These are phyloP conservation scores for Sander lucioperca DNA, from an alignment of 2,113 vertebrate genomes.

Conservation along the genomic window DNA sequence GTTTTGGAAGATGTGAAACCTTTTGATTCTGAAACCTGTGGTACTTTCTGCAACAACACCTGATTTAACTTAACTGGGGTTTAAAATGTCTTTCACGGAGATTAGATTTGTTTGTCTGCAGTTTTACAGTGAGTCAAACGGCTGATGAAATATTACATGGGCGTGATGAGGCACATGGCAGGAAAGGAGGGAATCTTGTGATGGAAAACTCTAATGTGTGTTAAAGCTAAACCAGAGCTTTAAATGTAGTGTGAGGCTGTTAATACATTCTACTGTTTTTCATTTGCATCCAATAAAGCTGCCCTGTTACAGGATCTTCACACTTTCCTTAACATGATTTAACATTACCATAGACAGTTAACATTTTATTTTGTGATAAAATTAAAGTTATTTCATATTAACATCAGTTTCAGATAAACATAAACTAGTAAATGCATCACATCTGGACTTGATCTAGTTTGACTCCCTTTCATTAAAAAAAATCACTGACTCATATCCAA, in stretches of 20 bases:
- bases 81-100: slow-evolving; percentile 57
- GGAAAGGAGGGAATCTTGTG: slow-evolving; percentile 1
- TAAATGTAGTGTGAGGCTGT: neutral
- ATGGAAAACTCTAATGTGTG: neutral
- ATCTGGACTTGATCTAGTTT: slow-evolving; percentile 1
- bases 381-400: no score
- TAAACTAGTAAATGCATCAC: neutral
- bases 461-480: neutral
- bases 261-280: neutral
- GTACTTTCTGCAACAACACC: slow-evolving; percentile 62
- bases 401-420: neutral
- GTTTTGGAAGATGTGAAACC: slow-evolving; percentile 72
- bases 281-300: neutral
- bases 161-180: slow-evolving; percentile 26
- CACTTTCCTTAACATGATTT: no score
- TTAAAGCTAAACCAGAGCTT: neutral
- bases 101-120: slow-evolving; percentile 62
- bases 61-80: slow-evolving; percentile 55
- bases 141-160: slow-evolving; percentile 57
- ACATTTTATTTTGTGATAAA: neutral
- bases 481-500: slow-evolving; percentile 6
- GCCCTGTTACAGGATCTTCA: neutral
- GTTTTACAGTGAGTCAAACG: slow-evolving; percentile 46
- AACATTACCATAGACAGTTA: neutral
- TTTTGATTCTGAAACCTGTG: slow-evolving; percentile 76